phyloP scores from a whole-genome alignment of 2,113 vertebrate species.

The Asarcornis scutulata region DNA sequence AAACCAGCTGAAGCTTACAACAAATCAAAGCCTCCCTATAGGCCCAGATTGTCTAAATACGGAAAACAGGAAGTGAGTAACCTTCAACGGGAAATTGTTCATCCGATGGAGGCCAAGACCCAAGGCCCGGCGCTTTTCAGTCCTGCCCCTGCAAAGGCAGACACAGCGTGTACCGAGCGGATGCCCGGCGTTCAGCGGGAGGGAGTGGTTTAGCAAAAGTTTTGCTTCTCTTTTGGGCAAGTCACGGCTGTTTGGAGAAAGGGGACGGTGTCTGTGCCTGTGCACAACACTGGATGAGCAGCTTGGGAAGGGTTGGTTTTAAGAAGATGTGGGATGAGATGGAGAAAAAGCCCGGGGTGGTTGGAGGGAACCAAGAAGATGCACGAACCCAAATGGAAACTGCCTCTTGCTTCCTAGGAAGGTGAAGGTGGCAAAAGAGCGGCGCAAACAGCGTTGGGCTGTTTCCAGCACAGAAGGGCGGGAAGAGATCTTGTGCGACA shows the following conservation, averaged over 20 bases:
- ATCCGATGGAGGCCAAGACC: conserved; percentile 78
- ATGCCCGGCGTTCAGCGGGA: not conserved
- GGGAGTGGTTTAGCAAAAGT: not conserved
- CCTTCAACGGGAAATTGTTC: conserved; percentile 88
- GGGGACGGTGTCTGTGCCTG: not conserved
- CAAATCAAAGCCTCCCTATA: conserved; percentile 75
- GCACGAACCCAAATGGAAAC: not conserved
- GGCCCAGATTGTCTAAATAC: conserved; percentile 74
- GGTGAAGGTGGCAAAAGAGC: not conserved
- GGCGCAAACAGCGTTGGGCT: not conserved
- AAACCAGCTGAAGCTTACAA: conserved; percentile 77
- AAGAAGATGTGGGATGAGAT: not conserved
- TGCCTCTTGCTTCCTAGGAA: not conserved
- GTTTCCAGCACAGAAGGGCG: conserved; percentile 28
- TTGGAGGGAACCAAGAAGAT: not conserved
- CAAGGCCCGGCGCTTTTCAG: conserved; percentile 13
- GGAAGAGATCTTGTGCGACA: not conserved
- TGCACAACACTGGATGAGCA: not conserved
- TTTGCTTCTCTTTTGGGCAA: not conserved
- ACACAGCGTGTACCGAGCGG: not conserved
- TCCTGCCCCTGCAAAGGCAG: conserved; percentile 36
- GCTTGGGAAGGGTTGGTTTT: not conserved
- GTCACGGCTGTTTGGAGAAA: fast-evolving
- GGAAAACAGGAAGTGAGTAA: conserved; percentile 88
- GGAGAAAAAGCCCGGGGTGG: not conserved